A percentile compares a stretch with the other conserved stretches of the same genome.
These are phyloP conservation scores for Acromyrmex charruanus DNA, from an alignment of 1,140 invertebrate genomes.

Conservation along the genomic window DNA sequence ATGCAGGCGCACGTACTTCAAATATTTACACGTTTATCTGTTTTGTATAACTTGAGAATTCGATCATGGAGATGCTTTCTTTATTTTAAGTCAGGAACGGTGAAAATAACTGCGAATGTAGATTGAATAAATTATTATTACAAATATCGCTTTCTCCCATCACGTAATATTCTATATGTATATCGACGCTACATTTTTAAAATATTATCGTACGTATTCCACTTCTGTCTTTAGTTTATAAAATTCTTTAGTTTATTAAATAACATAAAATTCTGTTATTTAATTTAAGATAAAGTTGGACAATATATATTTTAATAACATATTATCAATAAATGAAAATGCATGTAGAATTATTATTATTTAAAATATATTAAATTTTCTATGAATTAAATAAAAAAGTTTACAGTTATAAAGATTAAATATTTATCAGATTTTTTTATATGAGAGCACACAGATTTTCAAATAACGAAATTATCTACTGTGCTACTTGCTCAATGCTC, in stretches of 20 bases:
- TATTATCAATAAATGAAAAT: background rate
- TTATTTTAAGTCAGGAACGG: conserved; percentile 6
- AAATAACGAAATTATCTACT: background rate
- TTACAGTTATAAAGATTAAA: background rate
- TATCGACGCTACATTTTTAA: background rate
- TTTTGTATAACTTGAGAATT: conserved; percentile 38
- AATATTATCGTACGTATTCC: background rate
- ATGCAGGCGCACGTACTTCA: conserved; percentile 42
- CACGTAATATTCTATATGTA: background rate
- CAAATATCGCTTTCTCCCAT: background rate
- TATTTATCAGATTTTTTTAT: background rate
- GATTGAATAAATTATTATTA: conserved; percentile 46
- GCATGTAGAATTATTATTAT: background rate
- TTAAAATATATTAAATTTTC: background rate
- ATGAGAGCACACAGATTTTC: background rate
- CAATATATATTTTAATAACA: background rate
- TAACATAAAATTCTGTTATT: background rate
- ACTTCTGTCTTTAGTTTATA: background rate
- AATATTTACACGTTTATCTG: conserved; percentile 46
- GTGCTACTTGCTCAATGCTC: background rate
- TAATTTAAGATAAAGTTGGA: background rate
- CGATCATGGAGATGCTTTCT: background rate
- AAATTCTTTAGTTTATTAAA: too few relatives aligned
- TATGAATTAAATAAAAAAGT: background rate
- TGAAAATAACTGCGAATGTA: background rate